These are phyloP conservation scores for Diadema setosum DNA, from an alignment of 35 echinoderm and acorn worm species.

Conservation along the genomic window DNA sequence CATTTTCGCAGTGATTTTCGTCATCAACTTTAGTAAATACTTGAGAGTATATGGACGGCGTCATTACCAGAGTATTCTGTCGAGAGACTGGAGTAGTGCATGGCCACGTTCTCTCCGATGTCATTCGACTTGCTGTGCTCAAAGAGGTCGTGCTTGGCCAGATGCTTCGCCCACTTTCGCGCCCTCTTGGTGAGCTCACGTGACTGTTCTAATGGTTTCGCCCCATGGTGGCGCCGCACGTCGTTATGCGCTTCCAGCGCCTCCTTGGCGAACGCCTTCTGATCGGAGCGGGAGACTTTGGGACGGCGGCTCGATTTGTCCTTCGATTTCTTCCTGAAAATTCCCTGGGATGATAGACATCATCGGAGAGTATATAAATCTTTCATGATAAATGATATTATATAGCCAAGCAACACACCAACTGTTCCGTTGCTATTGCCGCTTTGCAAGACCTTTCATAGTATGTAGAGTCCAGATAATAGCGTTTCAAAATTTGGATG, in stretches of 20 bases:
- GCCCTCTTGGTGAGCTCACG: constrained; percentile 43
- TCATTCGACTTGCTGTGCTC: constrained; percentile 74
- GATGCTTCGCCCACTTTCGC: constrained; percentile 85
- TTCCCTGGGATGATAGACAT: not conserved
- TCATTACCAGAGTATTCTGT: constrained; percentile 93
- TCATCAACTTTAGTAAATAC: too few relatives aligned
- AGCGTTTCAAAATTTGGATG: too few relatives aligned
- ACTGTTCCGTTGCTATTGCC: too few relatives aligned
- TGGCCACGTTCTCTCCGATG: constrained; percentile 98
- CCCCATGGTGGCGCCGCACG: constrained; percentile 63
- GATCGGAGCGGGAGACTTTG: constrained; percentile 38
- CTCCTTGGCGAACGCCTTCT: constrained; percentile 34
- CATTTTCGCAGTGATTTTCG: too few relatives aligned
- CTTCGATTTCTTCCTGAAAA: constrained; percentile 15
- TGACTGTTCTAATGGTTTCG: constrained; percentile 43
- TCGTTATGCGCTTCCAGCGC: constrained; percentile 59
- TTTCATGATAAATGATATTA: too few relatives aligned
- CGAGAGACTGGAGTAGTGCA: constrained; percentile 81
- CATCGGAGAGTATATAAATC: not conserved
- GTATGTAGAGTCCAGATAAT: too few relatives aligned
- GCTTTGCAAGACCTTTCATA: too few relatives aligned
- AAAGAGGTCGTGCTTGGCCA: constrained; percentile 85
- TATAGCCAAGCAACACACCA: not conserved
- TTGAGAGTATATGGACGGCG: too few relatives aligned
- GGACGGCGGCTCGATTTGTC: not conserved